Percentiles rank a stretch among this genome's conserved stretches.
Conservation (phyloP, 2,113 vertebrate genomes). For the Steatornis caripensis region DNA sequence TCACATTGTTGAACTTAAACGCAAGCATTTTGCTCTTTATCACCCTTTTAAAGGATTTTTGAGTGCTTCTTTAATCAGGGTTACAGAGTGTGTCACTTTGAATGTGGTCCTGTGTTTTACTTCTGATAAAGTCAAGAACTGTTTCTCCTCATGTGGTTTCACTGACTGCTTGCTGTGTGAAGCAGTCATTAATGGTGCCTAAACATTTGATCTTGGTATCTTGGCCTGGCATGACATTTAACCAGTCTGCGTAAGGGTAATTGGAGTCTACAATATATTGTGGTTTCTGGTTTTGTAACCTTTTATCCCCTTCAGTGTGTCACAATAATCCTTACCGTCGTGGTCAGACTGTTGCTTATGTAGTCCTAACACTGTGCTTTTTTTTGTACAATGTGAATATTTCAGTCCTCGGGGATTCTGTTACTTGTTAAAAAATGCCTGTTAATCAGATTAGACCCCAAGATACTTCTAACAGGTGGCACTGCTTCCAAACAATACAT, state of each 20-base stretch:
- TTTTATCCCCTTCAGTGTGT: neutral
- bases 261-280: neutral
- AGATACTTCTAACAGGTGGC: neutral
- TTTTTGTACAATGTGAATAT: neutral
- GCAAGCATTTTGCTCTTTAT: neutral
- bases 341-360: neutral
- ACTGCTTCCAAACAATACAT: neutral
- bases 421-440: neutral
- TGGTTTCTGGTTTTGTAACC: neutral
- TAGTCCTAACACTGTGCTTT: neutral
- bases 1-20: neutral
- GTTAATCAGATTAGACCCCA: neutral
- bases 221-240: neutral
- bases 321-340: neutral
- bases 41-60: neutral
- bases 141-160: neutral
- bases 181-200: neutral
- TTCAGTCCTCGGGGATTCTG: neutral
- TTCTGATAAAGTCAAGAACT: neutral
- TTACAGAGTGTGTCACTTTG: neutral
- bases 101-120: neutral
- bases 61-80: neutral
- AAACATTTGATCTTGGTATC: neutral
- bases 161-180: neutral
- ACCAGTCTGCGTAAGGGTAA: neutral